phyloP scores from a whole-genome alignment of 2,113 vertebrate species.

The Plotosus lineatus region DNA sequence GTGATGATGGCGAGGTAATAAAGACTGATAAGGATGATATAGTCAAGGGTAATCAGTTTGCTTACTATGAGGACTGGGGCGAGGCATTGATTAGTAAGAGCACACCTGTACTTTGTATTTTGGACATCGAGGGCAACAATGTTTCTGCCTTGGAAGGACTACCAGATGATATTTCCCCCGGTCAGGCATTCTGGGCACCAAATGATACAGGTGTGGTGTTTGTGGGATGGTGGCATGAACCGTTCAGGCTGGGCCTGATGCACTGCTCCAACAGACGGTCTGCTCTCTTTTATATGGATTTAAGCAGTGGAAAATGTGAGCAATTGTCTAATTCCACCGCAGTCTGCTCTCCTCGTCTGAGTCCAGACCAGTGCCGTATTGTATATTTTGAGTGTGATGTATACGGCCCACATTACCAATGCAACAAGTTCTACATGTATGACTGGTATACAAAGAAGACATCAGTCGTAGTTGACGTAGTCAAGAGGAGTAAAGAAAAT shows the following conservation, averaged over 20 bases:
- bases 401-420: constrained; percentile 85
- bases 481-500: constrained; percentile 76
- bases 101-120: constrained; percentile 80
- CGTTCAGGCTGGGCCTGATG: constrained; percentile 84
- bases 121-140: constrained; percentile 84
- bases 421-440: constrained; percentile 82
- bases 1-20: constrained; percentile 70
- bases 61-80: constrained; percentile 90
- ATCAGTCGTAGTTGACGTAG: constrained; percentile 80
- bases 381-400: constrained; percentile 80
- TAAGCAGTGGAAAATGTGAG: constrained; percentile 80
- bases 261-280: constrained; percentile 91
- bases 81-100: constrained; percentile 81
- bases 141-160: constrained; percentile 85
- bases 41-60: constrained; percentile 83
- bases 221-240: constrained; percentile 89
- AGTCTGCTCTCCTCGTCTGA: constrained; percentile 86
- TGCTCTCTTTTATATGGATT: constrained; percentile 86
- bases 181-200: constrained; percentile 96
- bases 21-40: constrained; percentile 65
- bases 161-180: constrained; percentile 85
- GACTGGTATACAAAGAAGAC: constrained; percentile 92
- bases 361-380: constrained; percentile 85
- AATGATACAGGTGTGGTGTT: constrained; percentile 87
- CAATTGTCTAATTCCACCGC: constrained; percentile 77